Evolutionary conservation across 2,888 invertebrate genomes (phyloP), one percentile per base, ranked within the genome.

Genomic region (Calliphora vomitoria): DNA sequence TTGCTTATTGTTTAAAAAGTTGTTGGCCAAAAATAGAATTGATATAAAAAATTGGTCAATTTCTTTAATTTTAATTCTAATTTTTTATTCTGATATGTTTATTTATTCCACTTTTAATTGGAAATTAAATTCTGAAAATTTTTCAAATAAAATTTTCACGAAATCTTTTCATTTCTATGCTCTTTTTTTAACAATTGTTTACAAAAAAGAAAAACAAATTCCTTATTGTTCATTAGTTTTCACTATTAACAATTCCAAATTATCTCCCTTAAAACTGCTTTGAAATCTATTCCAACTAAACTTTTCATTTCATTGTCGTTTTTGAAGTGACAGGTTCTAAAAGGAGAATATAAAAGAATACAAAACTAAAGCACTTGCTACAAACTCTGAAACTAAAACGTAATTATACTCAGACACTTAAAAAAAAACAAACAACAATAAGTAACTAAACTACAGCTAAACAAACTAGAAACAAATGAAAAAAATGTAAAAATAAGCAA

Each of bases 321-420:
- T 41, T 47, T 68, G 2, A 81, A 62, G 44, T 47, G 64, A 35
- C 15, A 44, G 44, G 15, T 64, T 47, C n/a, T 3, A 41, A 20
- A 25, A 64, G 20, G 60, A 0, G 13, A 80, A 47, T 35, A 20
- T 47, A 58, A 71, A 44, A 31, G 55, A 44, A 47, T 25, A 69
- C 2, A 58, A 35, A 35, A 35, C 35, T 35, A 58, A 71, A 69
- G 35, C 35, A 68, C 58, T 75, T 74, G 8, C n/a, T 66, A 58
- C 20, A 38, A 35, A 74, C 8, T 62, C 58, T 53, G 8, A 18
- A 72, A 64, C 71, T 50, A 50, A 62, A 71, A 58, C 58, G 72
- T 84, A 79, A 84, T 84, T 84, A 84, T 72, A 68, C 15, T n/a
- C 79, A 84, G 35, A 84, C 64, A 84, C 84, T 84, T 79, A 15